Evolutionary conservation across 53 echinoderm and acorn worm genomes (phyloP).

Genomic region (Antedon mediterranea): DNA sequence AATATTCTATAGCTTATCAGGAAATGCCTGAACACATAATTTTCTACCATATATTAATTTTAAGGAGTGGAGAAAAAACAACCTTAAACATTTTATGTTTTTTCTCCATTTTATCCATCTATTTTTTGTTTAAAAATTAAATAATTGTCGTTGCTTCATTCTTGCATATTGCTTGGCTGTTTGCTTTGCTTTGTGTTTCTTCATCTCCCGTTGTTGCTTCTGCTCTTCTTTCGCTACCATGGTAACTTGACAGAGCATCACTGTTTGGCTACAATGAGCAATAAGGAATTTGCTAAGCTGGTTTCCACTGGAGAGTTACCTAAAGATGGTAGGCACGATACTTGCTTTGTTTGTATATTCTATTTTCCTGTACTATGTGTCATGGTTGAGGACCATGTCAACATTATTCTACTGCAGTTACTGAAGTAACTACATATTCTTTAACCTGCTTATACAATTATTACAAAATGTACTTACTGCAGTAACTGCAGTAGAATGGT

Average conservation of each 20-base stretch:
- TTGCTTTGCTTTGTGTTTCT: conserved; percentile 12
- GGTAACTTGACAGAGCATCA: conserved; percentile 26
- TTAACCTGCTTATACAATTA: too few relatives aligned
- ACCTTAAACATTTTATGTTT: too few relatives aligned
- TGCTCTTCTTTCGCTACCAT: neutral
- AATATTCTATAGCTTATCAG: too few relatives aligned
- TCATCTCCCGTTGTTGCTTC: conserved; percentile 4
- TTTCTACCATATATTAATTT: too few relatives aligned
- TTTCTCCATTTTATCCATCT: neutral
- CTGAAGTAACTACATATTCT: too few relatives aligned
- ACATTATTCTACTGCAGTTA: too few relatives aligned
- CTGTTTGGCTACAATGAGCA: conserved; percentile 58
- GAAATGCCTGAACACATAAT: too few relatives aligned
- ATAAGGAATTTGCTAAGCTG: conserved; percentile 42
- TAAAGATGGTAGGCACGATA: conserved; percentile 58
- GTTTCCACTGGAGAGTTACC: conserved; percentile 38
- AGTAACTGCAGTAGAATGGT: too few relatives aligned
- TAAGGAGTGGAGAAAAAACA: too few relatives aligned
- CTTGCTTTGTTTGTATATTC: neutral
- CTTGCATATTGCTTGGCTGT: conserved; percentile 8
- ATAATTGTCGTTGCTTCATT: conserved; percentile 6
- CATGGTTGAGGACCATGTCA: neutral
- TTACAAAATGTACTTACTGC: too few relatives aligned
- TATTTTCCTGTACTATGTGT: neutral
- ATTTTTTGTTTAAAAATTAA: conserved; percentile 1